Percentiles rank a stretch among this genome's conserved stretches.
Conservation (phyloP, 1,140 invertebrate species). For the Grapholita molesta region DNA sequence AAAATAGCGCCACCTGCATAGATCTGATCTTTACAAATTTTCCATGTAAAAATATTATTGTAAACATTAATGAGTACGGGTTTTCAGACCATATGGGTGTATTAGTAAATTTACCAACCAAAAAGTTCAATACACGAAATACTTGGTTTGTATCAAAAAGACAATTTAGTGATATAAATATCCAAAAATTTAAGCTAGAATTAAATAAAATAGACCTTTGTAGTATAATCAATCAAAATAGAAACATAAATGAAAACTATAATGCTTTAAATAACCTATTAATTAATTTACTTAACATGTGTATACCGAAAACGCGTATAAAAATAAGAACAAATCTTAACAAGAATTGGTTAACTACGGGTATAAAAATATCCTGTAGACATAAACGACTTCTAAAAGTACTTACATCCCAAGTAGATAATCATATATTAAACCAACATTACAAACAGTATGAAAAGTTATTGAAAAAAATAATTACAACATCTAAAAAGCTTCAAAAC, state of each 20-base stretch:
- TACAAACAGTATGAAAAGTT: constrained; percentile 10
- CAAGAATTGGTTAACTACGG: not conserved
- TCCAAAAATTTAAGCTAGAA: not conserved
- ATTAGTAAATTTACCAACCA: not conserved
- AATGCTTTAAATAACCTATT: not conserved
- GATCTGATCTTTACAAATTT: not conserved
- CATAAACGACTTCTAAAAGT: not conserved
- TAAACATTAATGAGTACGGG: not conserved
- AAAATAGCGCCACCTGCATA: not conserved
- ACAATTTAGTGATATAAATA: constrained; percentile 1
- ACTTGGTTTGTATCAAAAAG: not conserved
- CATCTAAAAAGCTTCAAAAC: not conserved
- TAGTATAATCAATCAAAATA: not conserved
- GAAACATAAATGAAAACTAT: constrained; percentile 1
- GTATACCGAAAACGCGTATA: not conserved
- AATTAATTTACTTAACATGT: not conserved
- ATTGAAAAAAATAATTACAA: not conserved
- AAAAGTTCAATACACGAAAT: not conserved
- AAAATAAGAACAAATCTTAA: not conserved
- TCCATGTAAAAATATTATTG: not conserved
- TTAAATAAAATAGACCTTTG: not conserved
- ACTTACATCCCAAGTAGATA: not conserved
- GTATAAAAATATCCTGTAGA: constrained; percentile 6
- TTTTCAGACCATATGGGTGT: not conserved
- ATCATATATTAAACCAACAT: not conserved